phyloP scores from a whole-genome alignment of 2,888 invertebrate species.

The Sesia apiformis region DNA sequence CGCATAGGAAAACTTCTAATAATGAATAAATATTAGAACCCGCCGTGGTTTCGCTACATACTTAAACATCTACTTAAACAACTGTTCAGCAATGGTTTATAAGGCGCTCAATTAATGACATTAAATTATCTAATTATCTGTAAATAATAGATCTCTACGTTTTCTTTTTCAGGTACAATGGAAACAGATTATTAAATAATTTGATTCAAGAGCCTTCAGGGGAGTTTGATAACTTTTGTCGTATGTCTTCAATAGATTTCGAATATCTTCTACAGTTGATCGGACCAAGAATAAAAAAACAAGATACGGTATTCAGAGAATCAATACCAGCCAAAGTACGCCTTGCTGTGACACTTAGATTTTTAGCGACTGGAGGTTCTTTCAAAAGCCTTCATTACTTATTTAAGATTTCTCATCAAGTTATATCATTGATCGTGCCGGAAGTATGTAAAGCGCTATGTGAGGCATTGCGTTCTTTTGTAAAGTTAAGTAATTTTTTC shows the following conservation, averaged over 20 bases:
- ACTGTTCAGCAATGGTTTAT: slow-evolving; percentile 1
- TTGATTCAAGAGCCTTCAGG: slow-evolving; percentile 3
- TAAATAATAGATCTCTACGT: slow-evolving; percentile 2
- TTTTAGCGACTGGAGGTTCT: neutral
- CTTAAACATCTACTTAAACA: too few species aligned
- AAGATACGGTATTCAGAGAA: slow-evolving; percentile 1
- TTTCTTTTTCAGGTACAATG: slow-evolving; percentile 2
- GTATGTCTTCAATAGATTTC: slow-evolving; percentile 7
- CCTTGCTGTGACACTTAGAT: neutral
- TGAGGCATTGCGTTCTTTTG: too few species aligned
- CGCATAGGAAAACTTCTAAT: too few species aligned
- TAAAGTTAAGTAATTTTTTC: too few species aligned
- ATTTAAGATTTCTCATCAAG: slow-evolving; percentile 10
- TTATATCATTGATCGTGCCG: slow-evolving; percentile 8
- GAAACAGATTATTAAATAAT: slow-evolving; percentile 4
- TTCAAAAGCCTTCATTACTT: slow-evolving; percentile 8
- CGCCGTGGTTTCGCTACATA: too few species aligned
- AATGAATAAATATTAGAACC: too few species aligned
- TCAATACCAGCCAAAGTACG: neutral
- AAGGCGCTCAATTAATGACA: neutral
- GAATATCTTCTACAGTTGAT: slow-evolving; percentile 4
- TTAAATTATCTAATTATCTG: slow-evolving; percentile 2
- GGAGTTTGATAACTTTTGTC: slow-evolving; percentile 6
- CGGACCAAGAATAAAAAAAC: slow-evolving; percentile 3
- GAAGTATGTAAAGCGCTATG: slow-evolving; percentile 10